A percentile compares a stretch with the other conserved stretches of the same genome.
Conservation (phyloP, 1,140 invertebrate genomes). For the Phymorhynchus buccinoides region DNA sequence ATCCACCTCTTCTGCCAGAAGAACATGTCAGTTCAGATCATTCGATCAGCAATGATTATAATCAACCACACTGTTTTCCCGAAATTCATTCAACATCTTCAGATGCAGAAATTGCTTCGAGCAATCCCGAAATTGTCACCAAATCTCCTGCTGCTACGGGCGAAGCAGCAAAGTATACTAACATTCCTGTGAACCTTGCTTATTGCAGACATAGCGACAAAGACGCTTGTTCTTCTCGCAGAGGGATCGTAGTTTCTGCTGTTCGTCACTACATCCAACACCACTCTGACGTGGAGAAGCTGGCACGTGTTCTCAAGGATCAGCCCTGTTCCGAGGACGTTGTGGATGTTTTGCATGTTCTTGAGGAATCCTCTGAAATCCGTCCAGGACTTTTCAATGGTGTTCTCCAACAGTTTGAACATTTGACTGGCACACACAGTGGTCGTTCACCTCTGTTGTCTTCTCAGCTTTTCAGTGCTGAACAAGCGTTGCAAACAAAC, state of each 20-base stretch:
- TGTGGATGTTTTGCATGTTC: not conserved
- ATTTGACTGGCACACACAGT: not conserved
- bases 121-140: too few relatives aligned
- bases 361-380: not conserved
- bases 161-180: too few relatives aligned
- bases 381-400: not conserved
- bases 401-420: not conserved
- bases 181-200: too few relatives aligned
- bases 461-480: not conserved
- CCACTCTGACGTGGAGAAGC: not conserved
- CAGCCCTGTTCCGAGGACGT: conserved; percentile 19
- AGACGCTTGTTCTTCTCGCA: not conserved
- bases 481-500: too few relatives aligned
- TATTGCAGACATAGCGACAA: not conserved
- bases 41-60: too few relatives aligned
- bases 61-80: too few relatives aligned
- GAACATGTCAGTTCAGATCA: too few relatives aligned
- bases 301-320: not conserved
- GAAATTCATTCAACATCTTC: too few relatives aligned
- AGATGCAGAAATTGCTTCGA: too few relatives aligned
- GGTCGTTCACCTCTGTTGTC: not conserved
- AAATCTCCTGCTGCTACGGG: too few relatives aligned
- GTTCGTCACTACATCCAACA: not conserved
- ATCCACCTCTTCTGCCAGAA: too few relatives aligned
- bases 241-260: not conserved